These are phyloP conservation scores for Gymnothorax reevesii DNA, from an alignment of 2,797 vertebrate species.

Conservation along the genomic window DNA sequence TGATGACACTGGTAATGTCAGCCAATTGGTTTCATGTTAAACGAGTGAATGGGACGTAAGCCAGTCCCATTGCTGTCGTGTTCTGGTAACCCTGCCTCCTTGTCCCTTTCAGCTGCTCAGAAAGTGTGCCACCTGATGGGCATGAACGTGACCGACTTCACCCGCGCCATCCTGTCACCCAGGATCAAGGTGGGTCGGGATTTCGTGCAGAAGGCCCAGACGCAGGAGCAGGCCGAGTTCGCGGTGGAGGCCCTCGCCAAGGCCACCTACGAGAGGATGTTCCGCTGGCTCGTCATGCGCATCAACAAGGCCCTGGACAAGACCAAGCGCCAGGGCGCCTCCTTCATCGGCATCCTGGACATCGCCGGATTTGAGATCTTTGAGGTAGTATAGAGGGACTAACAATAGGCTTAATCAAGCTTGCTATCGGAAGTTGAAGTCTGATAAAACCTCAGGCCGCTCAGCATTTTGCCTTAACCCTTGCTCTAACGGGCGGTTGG, in stretches of 20 bases:
- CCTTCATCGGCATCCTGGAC: conserved; percentile 87
- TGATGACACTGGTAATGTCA: conserved; percentile 79
- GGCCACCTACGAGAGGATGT: conserved; percentile 84
- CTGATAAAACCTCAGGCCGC: too few species aligned
- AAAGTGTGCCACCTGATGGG: conserved; percentile 86
- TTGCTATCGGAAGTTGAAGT: not conserved
- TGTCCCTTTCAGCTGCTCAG: conserved; percentile 73
- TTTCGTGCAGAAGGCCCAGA: conserved; percentile 87
- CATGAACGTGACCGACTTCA: conserved; percentile 84
- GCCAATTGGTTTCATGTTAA: not conserved
- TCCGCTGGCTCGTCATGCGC: conserved; percentile 85
- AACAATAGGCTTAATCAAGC: not conserved
- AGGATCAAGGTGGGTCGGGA: conserved; percentile 87
- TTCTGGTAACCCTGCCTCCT: not conserved
- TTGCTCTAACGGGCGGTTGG: too few species aligned
- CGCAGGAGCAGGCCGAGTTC: conserved; percentile 87
- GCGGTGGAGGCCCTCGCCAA: conserved; percentile 85
- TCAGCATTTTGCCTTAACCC: too few species aligned
- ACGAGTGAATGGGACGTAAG: not conserved
- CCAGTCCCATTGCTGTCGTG: not conserved
- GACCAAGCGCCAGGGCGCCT: conserved; percentile 86
- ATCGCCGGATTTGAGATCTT: conserved; percentile 90
- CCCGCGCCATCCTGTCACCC: conserved; percentile 74
- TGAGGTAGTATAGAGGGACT: conserved; percentile 64
- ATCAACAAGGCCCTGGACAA: conserved; percentile 89